Evolutionary conservation across 2,888 invertebrate species (phyloP).

Genomic region (Podotricha telesiphe): DNA sequence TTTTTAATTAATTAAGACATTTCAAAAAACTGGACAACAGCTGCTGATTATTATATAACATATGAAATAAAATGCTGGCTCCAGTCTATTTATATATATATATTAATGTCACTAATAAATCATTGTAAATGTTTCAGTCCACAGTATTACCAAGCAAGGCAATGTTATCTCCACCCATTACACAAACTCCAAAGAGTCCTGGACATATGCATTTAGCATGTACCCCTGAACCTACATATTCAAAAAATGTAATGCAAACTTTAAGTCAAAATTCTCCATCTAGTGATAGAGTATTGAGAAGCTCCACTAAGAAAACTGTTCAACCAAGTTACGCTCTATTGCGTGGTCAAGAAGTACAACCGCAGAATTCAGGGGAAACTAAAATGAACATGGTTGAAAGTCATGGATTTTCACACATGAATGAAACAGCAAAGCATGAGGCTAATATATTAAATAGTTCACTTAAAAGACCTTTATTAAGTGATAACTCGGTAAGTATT

Average conservation of each 20-base stretch:
- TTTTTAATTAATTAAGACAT: too few relatives aligned
- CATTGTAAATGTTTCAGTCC: too few relatives aligned
- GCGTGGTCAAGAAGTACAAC: constrained; percentile 41
- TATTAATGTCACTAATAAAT: too few relatives aligned
- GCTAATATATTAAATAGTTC: constrained; percentile 43
- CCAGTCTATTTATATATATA: too few relatives aligned
- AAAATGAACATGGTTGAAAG: constrained; percentile 44
- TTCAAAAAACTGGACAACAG: too few relatives aligned
- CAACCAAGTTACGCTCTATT: constrained; percentile 49
- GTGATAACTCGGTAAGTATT: constrained; percentile 33
- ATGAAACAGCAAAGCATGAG: constrained; percentile 43
- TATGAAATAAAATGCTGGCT: too few relatives aligned
- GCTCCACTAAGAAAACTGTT: constrained; percentile 52
- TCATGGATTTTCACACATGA: constrained; percentile 39
- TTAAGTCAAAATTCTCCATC: constrained; percentile 30
- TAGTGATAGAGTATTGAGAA: constrained; percentile 64
- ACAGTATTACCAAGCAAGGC: constrained; percentile 50
- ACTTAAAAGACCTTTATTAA: constrained; percentile 27
- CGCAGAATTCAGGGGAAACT: constrained; percentile 38
- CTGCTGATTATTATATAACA: too few relatives aligned
- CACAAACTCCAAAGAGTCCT: constrained; percentile 55
- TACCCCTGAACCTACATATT: constrained; percentile 47
- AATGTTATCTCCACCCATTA: constrained; percentile 58
- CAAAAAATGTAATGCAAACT: constrained; percentile 39
- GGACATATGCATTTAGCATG: constrained; percentile 46